These are phyloP conservation scores for Meta bourneti DNA, from an alignment of 2,888 invertebrate genomes.

Conservation along the genomic window DNA sequence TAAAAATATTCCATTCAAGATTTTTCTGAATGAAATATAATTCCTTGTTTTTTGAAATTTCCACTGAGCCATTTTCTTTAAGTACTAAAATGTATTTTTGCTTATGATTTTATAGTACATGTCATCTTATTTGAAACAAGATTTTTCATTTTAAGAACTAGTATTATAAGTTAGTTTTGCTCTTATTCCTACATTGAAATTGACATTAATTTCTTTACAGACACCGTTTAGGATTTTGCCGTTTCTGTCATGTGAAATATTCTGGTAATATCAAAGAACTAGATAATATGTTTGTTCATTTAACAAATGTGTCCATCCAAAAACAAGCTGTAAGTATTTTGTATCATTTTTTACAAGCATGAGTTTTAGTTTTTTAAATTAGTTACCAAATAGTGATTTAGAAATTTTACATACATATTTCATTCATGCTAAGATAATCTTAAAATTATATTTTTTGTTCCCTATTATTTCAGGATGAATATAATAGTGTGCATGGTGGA, in stretches of 20 bases:
- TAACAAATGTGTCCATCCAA: conserved; percentile 98
- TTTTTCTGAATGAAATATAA: no score
- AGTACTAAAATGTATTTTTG: not conserved
- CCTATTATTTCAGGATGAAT: conserved; percentile 87
- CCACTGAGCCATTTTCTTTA: not conserved
- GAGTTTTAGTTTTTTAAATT: not conserved
- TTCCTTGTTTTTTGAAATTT: no score
- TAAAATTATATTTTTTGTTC: not conserved
- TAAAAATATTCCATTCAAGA: no score
- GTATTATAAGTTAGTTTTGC: not conserved
- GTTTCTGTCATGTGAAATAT: conserved; percentile 97
- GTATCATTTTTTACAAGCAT: not conserved
- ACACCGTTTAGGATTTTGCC: conserved; percentile 89
- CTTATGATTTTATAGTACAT: no score
- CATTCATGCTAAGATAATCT: not conserved
- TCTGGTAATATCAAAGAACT: conserved; percentile 81
- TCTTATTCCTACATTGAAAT: conserved; percentile 4
- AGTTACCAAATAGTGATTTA: not conserved
- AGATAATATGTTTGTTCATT: conserved; percentile 93
- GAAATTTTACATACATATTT: not conserved
- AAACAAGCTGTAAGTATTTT: conserved; percentile 89
- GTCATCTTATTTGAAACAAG: not conserved
- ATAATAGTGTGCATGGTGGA: conserved; percentile 95
- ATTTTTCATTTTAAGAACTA: not conserved
- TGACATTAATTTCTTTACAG: conserved; percentile 42